Percentiles rank a stretch among this genome's conserved stretches.
phyloP scores from a whole-genome alignment of 2,888 invertebrate genomes.

The Campoletis raptor region DNA sequence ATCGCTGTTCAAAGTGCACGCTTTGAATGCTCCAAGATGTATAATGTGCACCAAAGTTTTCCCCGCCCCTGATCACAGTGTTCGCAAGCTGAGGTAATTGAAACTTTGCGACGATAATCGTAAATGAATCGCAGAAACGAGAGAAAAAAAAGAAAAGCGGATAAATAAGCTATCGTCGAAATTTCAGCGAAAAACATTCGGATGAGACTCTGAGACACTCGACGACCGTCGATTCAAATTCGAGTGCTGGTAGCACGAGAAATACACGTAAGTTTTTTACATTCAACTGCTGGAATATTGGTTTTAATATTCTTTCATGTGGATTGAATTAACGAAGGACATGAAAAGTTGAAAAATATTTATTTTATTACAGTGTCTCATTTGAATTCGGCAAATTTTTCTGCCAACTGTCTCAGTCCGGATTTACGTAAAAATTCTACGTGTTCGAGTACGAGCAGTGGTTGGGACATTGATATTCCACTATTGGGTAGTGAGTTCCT shows the following conservation, averaged over 20 bases:
- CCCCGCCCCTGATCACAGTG: conserved; percentile 80
- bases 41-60: conserved; percentile 84
- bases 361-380: conserved; percentile 75
- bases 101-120: neutral
- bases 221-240: conserved; percentile 76
- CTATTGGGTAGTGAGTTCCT: conserved; percentile 78
- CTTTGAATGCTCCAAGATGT: conserved; percentile 85
- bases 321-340: neutral
- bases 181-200: conserved; percentile 77
- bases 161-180: conserved; percentile 36
- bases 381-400: conserved; percentile 80
- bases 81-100: conserved; percentile 77
- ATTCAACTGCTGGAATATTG: neutral
- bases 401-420: conserved; percentile 77
- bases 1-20: conserved; percentile 92
- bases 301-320: neutral
- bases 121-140: neutral
- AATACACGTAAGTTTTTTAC: conserved; percentile 74
- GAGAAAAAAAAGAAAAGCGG: conserved; percentile 2
- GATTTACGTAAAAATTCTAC: conserved; percentile 80
- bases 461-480: conserved; percentile 81
- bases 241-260: conserved; percentile 76
- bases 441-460: conserved; percentile 81
- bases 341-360: neutral
- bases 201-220: conserved; percentile 78